Conservation (phyloP, 2,113 vertebrate species). For the Butorides virescens region DNA sequence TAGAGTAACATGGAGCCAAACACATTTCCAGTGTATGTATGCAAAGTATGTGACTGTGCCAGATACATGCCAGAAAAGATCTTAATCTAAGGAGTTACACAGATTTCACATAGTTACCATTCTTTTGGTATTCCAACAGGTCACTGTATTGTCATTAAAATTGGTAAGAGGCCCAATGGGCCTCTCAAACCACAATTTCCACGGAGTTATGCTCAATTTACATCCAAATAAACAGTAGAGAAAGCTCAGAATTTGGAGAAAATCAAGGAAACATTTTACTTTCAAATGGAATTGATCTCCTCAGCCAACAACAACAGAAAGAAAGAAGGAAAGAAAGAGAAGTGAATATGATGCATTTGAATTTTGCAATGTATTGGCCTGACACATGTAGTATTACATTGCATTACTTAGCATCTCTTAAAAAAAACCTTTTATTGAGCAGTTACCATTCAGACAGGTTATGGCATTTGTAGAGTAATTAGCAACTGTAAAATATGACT, state of each 20-base stretch:
- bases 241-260: neutral
- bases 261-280: neutral
- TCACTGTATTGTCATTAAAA: neutral
- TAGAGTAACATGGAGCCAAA: neutral
- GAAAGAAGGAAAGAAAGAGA: neutral
- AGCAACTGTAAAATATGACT: conserved; percentile 44
- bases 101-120: neutral
- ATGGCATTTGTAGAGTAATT: conserved; percentile 52
- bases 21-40: neutral
- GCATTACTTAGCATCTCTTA: conserved; percentile 51
- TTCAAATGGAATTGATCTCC: neutral
- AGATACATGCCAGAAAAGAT: neutral
- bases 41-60: neutral
- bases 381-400: neutral
- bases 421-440: conserved; percentile 59
- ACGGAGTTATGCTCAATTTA: neutral
- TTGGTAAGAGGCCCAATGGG: neutral
- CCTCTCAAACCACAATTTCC: neutral
- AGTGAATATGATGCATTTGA: neutral
- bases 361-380: conserved; percentile 29
- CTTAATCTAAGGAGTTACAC: neutral
- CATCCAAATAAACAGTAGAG: neutral
- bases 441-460: conserved; percentile 49
- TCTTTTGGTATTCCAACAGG: neutral
- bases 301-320: conserved; percentile 29